Percentiles rank a stretch among this genome's conserved stretches.
phyloP scores from a whole-genome alignment of 1,140 invertebrate genomes.

The Pygmarrhopalites habei region DNA sequence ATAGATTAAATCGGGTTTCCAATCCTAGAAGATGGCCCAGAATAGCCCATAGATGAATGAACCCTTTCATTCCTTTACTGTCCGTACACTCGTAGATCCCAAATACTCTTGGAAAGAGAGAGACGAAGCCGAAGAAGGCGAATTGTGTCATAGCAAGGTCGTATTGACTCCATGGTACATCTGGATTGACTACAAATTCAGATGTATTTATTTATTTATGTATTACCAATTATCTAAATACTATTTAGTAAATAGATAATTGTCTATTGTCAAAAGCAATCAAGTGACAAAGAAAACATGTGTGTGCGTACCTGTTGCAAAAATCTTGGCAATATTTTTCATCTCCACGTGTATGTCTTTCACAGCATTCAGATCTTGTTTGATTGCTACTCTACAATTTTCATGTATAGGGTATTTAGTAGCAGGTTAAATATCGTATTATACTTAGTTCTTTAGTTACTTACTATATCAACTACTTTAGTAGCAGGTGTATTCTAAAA shows the following conservation, averaged over 20 bases:
- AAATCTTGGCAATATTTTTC: slow-evolving; percentile 20
- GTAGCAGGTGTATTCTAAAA: no score
- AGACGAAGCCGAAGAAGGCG: slow-evolving; percentile 29
- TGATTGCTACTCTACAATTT: neutral
- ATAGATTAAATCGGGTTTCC: slow-evolving; percentile 32
- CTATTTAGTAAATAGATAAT: no score
- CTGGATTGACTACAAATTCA: slow-evolving; percentile 33
- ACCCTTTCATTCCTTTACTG: slow-evolving; percentile 23
- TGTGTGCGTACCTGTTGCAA: slow-evolving; percentile 7
- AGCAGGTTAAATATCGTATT: no score
- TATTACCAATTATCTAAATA: neutral
- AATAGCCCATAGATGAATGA: slow-evolving; percentile 37
- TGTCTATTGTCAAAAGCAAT: no score
- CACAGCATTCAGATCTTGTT: slow-evolving; percentile 5
- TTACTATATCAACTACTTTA: no score
- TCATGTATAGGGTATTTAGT: no score
- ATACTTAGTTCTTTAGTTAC: no score
- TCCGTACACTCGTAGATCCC: slow-evolving; percentile 19
- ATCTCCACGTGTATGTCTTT: neutral
- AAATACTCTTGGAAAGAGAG: slow-evolving; percentile 25
- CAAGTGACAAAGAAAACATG: neutral
- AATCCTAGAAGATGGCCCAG: slow-evolving; percentile 32
- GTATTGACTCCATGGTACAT: slow-evolving; percentile 34
- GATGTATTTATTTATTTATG: neutral
- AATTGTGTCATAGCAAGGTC: slow-evolving; percentile 34